Conservation (phyloP, 2,113 vertebrate species). For the Oreotrochilus melanogaster region DNA sequence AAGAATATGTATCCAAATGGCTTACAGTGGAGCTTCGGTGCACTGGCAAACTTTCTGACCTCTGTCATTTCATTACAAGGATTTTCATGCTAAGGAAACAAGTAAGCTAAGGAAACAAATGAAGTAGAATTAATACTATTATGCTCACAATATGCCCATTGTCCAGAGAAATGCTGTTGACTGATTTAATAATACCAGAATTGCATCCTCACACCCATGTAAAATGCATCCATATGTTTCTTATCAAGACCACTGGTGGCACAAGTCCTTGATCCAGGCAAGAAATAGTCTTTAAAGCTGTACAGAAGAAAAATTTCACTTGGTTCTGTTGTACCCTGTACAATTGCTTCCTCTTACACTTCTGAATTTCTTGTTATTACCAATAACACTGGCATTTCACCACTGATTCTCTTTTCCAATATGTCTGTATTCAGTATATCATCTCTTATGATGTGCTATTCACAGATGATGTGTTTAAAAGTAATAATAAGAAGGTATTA, state of each 20-base stretch:
- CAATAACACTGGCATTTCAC: not conserved
- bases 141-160: slow-evolving; percentile 52
- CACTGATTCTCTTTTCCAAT: not conserved
- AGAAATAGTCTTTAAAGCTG: slow-evolving; percentile 55
- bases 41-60: not conserved
- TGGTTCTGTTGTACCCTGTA: not conserved
- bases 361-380: not conserved
- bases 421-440: not conserved
- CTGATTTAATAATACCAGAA: slow-evolving; percentile 65
- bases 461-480: not conserved
- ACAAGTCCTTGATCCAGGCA: slow-evolving; percentile 64
- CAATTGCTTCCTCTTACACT: slow-evolving; percentile 23
- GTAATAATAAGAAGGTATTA: not conserved
- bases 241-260: slow-evolving; percentile 60
- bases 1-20: not conserved
- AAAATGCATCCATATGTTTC: slow-evolving; percentile 66
- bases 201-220: slow-evolving; percentile 59
- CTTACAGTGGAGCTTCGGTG: not conserved
- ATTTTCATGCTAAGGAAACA: slow-evolving; percentile 27
- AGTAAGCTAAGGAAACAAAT: slow-evolving; percentile 60
- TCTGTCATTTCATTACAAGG: slow-evolving; percentile 29
- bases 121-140: slow-evolving; percentile 74
- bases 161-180: slow-evolving; percentile 2
- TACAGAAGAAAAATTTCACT: slow-evolving; percentile 45
- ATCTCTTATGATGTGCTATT: not conserved